These are phyloP conservation scores for Falco punctatus DNA, from an alignment of 2,113 vertebrate genomes.

Conservation along the genomic window DNA sequence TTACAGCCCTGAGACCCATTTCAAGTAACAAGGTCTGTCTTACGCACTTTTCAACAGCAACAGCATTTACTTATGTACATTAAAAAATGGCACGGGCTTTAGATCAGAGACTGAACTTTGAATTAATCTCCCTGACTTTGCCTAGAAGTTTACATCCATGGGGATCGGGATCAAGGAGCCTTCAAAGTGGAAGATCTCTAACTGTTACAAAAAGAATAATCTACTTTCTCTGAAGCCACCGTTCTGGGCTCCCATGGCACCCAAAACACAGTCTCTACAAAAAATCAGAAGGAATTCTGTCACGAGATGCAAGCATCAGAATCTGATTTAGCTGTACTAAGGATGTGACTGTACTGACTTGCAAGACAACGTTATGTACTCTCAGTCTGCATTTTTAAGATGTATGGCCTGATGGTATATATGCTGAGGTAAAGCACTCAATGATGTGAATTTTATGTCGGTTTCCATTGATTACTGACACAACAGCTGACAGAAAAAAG, in stretches of 20 bases:
- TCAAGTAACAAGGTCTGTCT: not conserved
- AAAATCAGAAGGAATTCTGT: not conserved
- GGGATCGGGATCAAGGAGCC: not conserved
- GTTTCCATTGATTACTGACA: not conserved
- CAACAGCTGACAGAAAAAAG: not conserved
- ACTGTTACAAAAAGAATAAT: not conserved
- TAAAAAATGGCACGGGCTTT: not conserved
- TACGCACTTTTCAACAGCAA: not conserved
- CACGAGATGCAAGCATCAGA: not conserved
- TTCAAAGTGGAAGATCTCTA: not conserved
- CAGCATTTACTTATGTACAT: not conserved
- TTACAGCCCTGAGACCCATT: not conserved
- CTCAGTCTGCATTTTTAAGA: not conserved
- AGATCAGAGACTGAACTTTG: not conserved
- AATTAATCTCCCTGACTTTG: not conserved
- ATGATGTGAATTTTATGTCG: not conserved
- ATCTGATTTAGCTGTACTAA: accelerated
- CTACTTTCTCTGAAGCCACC: not conserved
- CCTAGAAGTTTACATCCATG: accelerated
- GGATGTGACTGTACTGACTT: not conserved
- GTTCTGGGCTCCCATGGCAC: not conserved
- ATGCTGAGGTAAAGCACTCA: not conserved
- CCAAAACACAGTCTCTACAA: too few relatives aligned
- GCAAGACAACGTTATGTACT: not conserved
- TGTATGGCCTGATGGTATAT: not conserved